Base-by-base conservation (phyloP, 2,888 invertebrate genomes). In the Camponotus fellah region DNA sequence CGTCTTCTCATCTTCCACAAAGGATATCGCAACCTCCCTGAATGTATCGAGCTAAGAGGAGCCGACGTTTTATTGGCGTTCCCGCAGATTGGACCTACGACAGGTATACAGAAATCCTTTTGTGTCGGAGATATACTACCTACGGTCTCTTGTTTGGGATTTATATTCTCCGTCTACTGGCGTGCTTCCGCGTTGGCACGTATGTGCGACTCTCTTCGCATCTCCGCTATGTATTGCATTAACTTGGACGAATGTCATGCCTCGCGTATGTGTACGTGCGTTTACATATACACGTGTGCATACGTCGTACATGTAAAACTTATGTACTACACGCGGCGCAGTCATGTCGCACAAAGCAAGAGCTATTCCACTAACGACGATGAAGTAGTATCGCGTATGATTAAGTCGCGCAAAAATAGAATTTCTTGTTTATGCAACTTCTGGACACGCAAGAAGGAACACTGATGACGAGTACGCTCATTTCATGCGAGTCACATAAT, bases 1-100 rank as follows among this genome's bases (percentile, higher is more conserved):
- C 87, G 90, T 83, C 83, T 85, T 86, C 87, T 87, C 90, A 86
- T 90, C 87, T 85, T 90, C 86, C 46, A 65, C 90, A 64, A 82
- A 82, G 71, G 85, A 86, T 86, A 86, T 84, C 86, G 34, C 82
- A 53, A 49, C 60, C 82, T 72, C 46, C n/a, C 60, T 65, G 71
- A 82, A 90, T 76, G 86, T 84, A 83, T 81, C 87, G 72, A 46
- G 81, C 75, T 83, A 82, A 82, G 81, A 84, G 88, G 88, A 83
- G 56, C 83, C 77, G 60, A 68, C 85, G 60, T 87, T 90, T 90
- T 90, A 90, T 90, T 87, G 85, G 82, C 87, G 84, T 82, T 86
- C 74, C 79, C 85, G 76, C 84, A 85, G 88, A 88, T 90, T 87
- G 87, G 64, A 86, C 82, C 82, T 82, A 75, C 85, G 82, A 72